phyloP scores from a whole-genome alignment of 2,797 vertebrate genomes.

The Hozukius guyotensis region DNA sequence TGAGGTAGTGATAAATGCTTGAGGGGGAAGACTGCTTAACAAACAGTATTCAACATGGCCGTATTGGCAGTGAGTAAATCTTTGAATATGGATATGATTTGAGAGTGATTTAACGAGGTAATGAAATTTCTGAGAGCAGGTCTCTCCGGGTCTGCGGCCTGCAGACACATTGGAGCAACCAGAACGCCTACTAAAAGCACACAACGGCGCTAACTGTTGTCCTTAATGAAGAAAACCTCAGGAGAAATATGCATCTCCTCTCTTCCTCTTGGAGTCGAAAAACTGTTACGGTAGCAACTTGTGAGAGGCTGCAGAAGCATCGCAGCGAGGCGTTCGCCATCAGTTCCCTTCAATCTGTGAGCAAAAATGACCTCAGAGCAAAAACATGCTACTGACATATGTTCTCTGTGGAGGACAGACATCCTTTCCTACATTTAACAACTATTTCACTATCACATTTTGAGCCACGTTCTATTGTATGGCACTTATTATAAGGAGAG shows the following conservation, averaged over 20 bases:
- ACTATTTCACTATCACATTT: neutral
- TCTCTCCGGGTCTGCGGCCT: conserved; percentile 62
- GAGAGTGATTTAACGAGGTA: conserved; percentile 71
- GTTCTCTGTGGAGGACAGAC: conserved; percentile 30
- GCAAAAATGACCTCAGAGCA: conserved; percentile 63
- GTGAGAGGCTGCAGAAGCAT: conserved; percentile 57
- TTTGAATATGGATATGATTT: conserved; percentile 72
- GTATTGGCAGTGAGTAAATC: conserved; percentile 56
- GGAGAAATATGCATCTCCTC: conserved; percentile 65
- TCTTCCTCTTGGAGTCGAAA: conserved; percentile 41
- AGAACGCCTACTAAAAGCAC: conserved; percentile 55
- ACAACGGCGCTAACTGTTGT: conserved; percentile 50
- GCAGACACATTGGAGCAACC: conserved; percentile 60
- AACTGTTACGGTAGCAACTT: conserved; percentile 59
- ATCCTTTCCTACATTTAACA: conserved; percentile 32
- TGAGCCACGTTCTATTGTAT: neutral
- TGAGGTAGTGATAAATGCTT: conserved; percentile 63
- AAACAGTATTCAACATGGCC: conserved; percentile 52
- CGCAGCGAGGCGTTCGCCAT: conserved; percentile 55
- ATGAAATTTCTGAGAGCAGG: conserved; percentile 69
- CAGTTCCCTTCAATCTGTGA: conserved; percentile 55
- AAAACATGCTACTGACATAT: conserved; percentile 61
- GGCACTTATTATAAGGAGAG: neutral
- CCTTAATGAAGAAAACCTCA: conserved; percentile 69
- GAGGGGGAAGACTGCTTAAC: conserved; percentile 50